Percentiles rank a stretch among this genome's conserved stretches.
Evolutionary conservation across 2,797 vertebrate species (phyloP).

Genomic region (Clarias platycephalus): DNA sequence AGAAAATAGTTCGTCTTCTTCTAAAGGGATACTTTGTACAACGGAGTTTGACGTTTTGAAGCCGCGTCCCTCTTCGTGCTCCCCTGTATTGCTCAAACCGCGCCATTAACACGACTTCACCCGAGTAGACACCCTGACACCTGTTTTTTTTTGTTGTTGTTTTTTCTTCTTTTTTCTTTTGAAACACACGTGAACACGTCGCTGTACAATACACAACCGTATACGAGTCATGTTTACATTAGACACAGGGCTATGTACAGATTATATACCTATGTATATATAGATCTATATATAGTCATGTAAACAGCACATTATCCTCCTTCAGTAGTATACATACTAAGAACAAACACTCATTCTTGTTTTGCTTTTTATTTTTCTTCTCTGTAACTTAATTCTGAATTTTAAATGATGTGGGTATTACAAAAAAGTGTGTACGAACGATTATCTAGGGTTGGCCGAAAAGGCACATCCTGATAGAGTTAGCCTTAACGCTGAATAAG

Average conservation of each 20-base stretch:
- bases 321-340: conserved; percentile 78
- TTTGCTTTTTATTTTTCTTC: neutral
- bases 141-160: conserved; percentile 55
- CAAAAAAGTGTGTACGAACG: conserved; percentile 50
- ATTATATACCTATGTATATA: conserved; percentile 75
- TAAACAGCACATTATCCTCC: conserved; percentile 83
- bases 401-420: conserved; percentile 13
- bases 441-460: conserved; percentile 52
- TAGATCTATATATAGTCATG: conserved; percentile 73
- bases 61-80: conserved; percentile 65
- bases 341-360: conserved; percentile 73
- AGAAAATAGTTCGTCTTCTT: conserved; percentile 58
- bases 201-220: conserved; percentile 51
- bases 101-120: conserved; percentile 51
- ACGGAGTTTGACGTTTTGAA: conserved; percentile 71
- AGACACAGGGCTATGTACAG: conserved; percentile 82
- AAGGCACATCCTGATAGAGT: conserved; percentile 54
- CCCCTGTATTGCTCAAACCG: conserved; percentile 67
- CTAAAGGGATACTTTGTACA: conserved; percentile 72
- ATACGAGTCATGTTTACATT: conserved; percentile 75
- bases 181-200: conserved; percentile 61
- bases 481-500: conserved; percentile 72
- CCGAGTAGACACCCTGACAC: conserved; percentile 65
- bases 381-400: no score
- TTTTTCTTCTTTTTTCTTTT: neutral